Evolutionary conservation across 2,113 vertebrate genomes (phyloP).

Genomic region (Acanthochromis polyacanthus): DNA sequence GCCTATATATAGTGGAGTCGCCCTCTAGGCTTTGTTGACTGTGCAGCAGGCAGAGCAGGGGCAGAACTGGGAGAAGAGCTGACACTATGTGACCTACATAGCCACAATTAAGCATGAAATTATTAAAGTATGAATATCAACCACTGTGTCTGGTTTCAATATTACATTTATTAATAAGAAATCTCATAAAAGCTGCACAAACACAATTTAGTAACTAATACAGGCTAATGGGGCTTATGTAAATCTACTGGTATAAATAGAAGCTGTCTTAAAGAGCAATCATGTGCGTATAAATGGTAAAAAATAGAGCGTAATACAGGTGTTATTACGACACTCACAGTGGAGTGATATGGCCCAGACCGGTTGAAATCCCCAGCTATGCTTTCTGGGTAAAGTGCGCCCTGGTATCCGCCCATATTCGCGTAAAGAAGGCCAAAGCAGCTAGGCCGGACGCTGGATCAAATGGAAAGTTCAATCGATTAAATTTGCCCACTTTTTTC

Average conservation of each 20-base stretch:
- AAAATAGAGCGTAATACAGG: neutral
- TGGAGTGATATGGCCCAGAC: slow-evolving; percentile 43
- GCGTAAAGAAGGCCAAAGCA: slow-evolving; percentile 80
- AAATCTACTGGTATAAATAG: neutral
- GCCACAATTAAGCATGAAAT: neutral
- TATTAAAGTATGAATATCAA: neutral
- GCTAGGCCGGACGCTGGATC: slow-evolving; percentile 79
- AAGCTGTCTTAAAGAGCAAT: neutral
- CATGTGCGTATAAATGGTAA: neutral
- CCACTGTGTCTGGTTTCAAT: rapidly evolving
- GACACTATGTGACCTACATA: slow-evolving; percentile 47
- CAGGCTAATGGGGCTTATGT: neutral
- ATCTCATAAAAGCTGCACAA: neutral
- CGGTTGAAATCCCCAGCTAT: slow-evolving; percentile 74
- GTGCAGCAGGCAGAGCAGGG: slow-evolving; percentile 49
- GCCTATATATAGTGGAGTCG: slow-evolving; percentile 85
- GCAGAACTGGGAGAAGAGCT: neutral
- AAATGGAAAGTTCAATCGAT: slow-evolving; percentile 84
- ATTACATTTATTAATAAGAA: neutral
- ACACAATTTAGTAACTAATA: rapidly evolving
- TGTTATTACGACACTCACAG: slow-evolving; percentile 49
- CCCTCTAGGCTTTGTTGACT: slow-evolving; percentile 81
- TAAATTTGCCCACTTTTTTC: slow-evolving; percentile 69
- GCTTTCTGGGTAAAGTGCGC: slow-evolving; percentile 85
- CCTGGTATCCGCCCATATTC: slow-evolving; percentile 87